Base-by-base conservation (phyloP, 2,888 invertebrate genomes). In the Electrophaes corylata region DNA sequence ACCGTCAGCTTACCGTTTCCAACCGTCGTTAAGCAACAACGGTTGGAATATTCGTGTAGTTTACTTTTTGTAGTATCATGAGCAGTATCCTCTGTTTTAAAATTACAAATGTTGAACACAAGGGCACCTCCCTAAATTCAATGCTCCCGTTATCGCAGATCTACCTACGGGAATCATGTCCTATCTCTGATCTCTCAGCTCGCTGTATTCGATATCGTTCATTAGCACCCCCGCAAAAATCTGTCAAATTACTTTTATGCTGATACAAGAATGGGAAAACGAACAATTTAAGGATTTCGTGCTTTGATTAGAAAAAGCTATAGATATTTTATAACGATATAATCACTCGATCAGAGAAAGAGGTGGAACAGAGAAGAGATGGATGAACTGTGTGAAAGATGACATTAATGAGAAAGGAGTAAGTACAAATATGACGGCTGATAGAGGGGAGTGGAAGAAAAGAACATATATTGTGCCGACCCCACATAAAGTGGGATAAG, bases 191-290 rank as follows among this genome's bases (percentile, higher is more conserved):
- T 60, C 59, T 49, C 16, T 19, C 14, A 29, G 5, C 44, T 47
- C 19, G 26, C 16, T 43, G 12, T 10, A 20, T 35, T 23, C 35
- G 26, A 12, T 31, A 44, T 45, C 51, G 12, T 44, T 45, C 54
- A 54, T 49, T 49, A 50, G 14, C 29, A 31, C 55, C 50, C 51
- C 43, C 59, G 43, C 55, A 47, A 55, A 57, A 58, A 50, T 18
- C 20, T 46, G 29, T 43, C 37, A 59, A 49, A 46, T 33, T 51
- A 20, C 33, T 18, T 47, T 55, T 55, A 55, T 60, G 59, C 50
- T 59, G 54, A 51, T 55, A n/a, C 33, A 26, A 45, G 31, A 50
- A 41, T 20, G 19, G 6, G 2, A 33, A 51, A 43, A 26, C 37
- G 26, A 4, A 23, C 16, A 48, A 29, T n/a, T 40, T 26, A n/a